Percentiles rank a stretch among this genome's conserved stretches.
These are phyloP conservation scores for Hephaestus fuliginosus DNA, from an alignment of 2,797 vertebrate genomes.

Conservation along the genomic window DNA sequence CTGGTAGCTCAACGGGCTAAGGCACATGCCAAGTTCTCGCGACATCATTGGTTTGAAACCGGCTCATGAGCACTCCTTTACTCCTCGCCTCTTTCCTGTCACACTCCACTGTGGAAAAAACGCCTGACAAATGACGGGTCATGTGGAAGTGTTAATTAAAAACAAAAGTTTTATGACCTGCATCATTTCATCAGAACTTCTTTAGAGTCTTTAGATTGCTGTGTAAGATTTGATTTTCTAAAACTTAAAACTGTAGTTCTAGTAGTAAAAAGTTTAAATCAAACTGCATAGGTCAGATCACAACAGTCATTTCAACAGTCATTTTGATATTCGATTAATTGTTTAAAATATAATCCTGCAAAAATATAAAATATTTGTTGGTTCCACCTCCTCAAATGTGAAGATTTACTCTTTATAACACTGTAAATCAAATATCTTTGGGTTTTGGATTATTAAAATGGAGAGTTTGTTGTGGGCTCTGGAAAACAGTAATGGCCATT, in stretches of 20 bases:
- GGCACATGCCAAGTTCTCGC: slow-evolving; percentile 63
- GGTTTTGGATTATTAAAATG: not conserved
- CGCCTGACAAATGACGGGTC: not conserved
- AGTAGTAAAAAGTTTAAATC: not conserved
- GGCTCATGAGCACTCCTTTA: slow-evolving; percentile 32
- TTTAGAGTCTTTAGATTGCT: not conserved
- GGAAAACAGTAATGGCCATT: not conserved
- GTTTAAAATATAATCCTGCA: not conserved
- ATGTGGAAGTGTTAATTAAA: not conserved
- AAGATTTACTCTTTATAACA: not conserved
- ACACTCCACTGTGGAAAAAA: slow-evolving; percentile 30
- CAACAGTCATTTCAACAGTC: not conserved
- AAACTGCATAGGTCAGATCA: not conserved
- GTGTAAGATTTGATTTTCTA: not conserved
- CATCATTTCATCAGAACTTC: not conserved
- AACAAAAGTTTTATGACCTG: not conserved
- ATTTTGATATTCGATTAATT: not conserved
- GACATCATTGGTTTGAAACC: slow-evolving; percentile 53
- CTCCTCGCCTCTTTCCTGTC: slow-evolving; percentile 12
- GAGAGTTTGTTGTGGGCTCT: not conserved
- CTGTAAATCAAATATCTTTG: not conserved
- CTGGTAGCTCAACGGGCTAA: slow-evolving; percentile 66
- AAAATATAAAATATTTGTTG: not conserved
- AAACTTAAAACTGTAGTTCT: not conserved
- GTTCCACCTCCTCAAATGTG: not conserved